Evolutionary conservation across 92 coral and sea anemone species (phyloP).

Genomic region (Epizoanthus stellaris): DNA sequence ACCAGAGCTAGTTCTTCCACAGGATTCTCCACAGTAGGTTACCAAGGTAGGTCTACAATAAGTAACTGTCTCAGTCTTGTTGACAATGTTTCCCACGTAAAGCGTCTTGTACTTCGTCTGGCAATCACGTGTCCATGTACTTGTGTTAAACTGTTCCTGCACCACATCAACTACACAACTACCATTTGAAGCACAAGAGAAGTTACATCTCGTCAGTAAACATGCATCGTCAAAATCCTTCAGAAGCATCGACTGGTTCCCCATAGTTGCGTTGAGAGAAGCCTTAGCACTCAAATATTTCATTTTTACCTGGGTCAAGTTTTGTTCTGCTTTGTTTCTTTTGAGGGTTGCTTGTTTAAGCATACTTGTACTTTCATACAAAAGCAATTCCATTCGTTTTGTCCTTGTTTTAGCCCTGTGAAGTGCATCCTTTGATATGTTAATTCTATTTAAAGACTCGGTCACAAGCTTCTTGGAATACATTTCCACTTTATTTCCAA

Average conservation of each 20-base stretch:
- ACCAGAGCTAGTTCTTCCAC: background rate
- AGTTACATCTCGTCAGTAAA: conserved; percentile 9
- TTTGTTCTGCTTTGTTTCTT: conserved; percentile 4
- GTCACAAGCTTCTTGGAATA: conserved; percentile 32
- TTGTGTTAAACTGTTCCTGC: conserved; percentile 20
- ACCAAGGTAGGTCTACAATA: conserved; percentile 1
- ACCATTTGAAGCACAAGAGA: conserved; percentile 12
- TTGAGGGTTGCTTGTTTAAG: background rate
- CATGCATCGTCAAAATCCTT: conserved; percentile 15
- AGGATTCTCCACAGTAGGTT: conserved; percentile 22
- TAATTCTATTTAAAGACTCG: conserved; percentile 25
- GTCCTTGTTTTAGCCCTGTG: conserved; percentile 7
- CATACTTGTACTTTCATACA: background rate
- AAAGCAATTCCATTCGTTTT: background rate
- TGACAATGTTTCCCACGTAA: background rate
- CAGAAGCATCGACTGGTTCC: conserved; percentile 23
- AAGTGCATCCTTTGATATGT: conserved; percentile 12
- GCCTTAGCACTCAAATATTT: background rate
- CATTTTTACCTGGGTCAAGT: background rate
- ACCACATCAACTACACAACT: conserved; percentile 5
- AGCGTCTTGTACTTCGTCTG: conserved; percentile 17
- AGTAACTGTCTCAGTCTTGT: background rate
- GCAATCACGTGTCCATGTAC: conserved; percentile 24
- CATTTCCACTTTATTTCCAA: conserved; percentile 16
- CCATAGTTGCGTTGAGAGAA: background rate